A percentile compares a stretch with the other conserved stretches of the same genome.
Conservation (phyloP, 2,888 invertebrate genomes). For the Ecliptopera silaceata region DNA sequence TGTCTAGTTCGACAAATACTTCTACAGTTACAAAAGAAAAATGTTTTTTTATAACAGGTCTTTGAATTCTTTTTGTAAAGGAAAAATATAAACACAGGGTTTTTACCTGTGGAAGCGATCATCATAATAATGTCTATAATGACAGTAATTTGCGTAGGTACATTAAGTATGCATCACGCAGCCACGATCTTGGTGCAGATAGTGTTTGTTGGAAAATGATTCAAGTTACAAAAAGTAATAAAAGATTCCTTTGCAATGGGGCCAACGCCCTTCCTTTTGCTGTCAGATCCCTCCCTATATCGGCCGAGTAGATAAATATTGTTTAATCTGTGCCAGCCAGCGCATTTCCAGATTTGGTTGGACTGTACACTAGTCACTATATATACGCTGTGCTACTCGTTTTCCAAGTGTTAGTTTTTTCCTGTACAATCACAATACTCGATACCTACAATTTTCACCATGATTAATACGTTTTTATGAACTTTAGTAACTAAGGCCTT, state of each 20-base stretch:
- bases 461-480: no score
- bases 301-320: not conserved
- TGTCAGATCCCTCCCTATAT: slow-evolving; percentile 31
- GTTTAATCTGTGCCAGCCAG: slow-evolving; percentile 33
- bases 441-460: no score
- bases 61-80: no score
- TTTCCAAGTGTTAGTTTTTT: not conserved
- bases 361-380: no score
- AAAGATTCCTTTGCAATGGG: slow-evolving; percentile 54
- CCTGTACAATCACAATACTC: no score
- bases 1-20: no score
- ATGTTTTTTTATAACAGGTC: no score
- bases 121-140: slow-evolving; percentile 14
- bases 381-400: slow-evolving; percentile 14
- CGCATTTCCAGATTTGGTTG: slow-evolving; percentile 38
- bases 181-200: no score
- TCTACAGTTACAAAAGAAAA: no score
- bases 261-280: slow-evolving; percentile 61
- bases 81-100: no score
- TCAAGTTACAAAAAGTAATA: slow-evolving; percentile 44
- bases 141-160: slow-evolving; percentile 5
- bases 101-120: slow-evolving; percentile 8
- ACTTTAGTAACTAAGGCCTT: no score
- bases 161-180: slow-evolving; percentile 8
- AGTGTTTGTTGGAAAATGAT: slow-evolving; percentile 32